Evolutionary conservation across 2,113 vertebrate species (phyloP), one percentile per base, ranked within the genome.

Genomic region (Piliocolobus tephrosceles): DNA sequence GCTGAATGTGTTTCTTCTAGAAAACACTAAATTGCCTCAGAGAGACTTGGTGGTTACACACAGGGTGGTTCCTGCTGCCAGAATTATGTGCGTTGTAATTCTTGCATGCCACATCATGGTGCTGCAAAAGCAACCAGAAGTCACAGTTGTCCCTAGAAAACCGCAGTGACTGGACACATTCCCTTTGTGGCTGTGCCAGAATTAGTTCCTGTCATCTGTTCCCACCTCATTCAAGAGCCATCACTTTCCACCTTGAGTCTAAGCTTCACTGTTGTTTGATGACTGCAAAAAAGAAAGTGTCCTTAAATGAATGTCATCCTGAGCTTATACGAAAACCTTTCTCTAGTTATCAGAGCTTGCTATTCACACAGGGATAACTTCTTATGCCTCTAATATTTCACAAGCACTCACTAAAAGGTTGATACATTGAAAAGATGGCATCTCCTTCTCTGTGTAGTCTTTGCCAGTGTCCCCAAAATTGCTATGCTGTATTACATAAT

Each of bases 401-500:
- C 85, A 97, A 97, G 96, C 96, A 98, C 97, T 97, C 96, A 90
- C 68, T 98, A 90, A 95, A 97, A 90, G 55, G 88, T 96, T 97
- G 95, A 98, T 98, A 97, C 97, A 98, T 88, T 96, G 76, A 97
- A 98, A 98, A 94, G 97, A 98, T 97, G 95, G 92, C 97, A 98
- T 98, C 95, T 96, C 97, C 83, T 97, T 79, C 95, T 95, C 94
- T 30, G 0, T 23, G 68, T 94, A 98, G 94, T 93, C 64, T 98
- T 95, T 97, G 91, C 96, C 88, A 96, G 75, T 23, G 83, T 55
- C 91, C 95, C 47, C 84, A 55, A 98, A 97, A 97, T 83, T 94
- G 43, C 81, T 78, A 94, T 93, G 87, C 88, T 97, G 61, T 95
- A 98, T 99, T 98, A 98, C 98, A 98, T 98, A 98, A 99, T 98